Conservation (phyloP, 2,797 vertebrate genomes). For the Thaleichthys pacificus region DNA sequence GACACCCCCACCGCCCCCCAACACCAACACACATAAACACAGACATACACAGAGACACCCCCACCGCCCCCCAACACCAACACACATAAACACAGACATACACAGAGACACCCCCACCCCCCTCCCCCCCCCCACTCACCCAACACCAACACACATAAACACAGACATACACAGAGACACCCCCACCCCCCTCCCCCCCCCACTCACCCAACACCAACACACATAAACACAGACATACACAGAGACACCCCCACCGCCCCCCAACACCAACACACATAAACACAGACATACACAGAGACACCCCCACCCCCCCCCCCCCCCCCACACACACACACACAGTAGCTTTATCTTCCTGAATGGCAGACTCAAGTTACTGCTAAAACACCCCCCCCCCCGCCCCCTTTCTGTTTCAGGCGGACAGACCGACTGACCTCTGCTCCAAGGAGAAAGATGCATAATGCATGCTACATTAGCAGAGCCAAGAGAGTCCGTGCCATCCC, state of each 20-base stretch:
- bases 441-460: conserved; percentile 14
- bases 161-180: neutral
- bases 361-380: conserved; percentile 17
- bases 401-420: neutral
- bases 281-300: neutral
- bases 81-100: neutral
- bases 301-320: too few relatives aligned
- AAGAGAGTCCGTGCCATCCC: neutral
- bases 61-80: neutral
- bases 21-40: neutral
- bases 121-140: neutral
- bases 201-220: too few relatives aligned
- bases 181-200: too few relatives aligned
- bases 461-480: conserved; percentile 2
- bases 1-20: too few relatives aligned
- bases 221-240: too few relatives aligned
- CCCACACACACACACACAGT: conserved; percentile 4
- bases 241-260: too few relatives aligned
- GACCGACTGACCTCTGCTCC: conserved; percentile 4
- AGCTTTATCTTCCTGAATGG: conserved; percentile 16
- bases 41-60: neutral
- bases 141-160: neutral
- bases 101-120: neutral
- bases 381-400: neutral
- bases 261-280: neutral